Evolutionary conservation across 2,113 vertebrate genomes (phyloP).

Genomic region (Ceyx margarethae): DNA sequence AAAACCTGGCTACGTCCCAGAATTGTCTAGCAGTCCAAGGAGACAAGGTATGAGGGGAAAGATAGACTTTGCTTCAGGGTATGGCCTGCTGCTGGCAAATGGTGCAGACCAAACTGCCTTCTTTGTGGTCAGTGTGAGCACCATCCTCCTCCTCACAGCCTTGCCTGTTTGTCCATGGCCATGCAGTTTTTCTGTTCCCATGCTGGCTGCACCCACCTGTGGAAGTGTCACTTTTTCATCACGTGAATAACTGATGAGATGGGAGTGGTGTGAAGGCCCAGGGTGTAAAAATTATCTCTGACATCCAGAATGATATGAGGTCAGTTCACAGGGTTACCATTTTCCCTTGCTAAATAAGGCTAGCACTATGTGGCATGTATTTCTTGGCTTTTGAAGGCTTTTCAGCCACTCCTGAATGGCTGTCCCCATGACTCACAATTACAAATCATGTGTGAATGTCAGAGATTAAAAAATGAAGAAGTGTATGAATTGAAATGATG

Average conservation of each 20-base stretch:
- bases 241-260: background rate
- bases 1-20: background rate
- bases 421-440: background rate
- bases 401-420: background rate
- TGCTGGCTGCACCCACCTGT: background rate
- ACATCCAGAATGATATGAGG: background rate
- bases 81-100: background rate
- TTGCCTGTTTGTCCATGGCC: background rate
- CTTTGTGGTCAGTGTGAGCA: background rate
- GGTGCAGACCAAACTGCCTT: background rate
- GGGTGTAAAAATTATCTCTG: background rate
- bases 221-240: background rate
- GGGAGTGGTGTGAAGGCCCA: background rate
- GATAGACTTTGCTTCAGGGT: background rate
- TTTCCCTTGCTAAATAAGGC: background rate
- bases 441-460: background rate
- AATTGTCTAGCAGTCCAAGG: background rate
- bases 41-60: background rate
- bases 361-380: background rate
- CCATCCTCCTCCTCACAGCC: background rate
- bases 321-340: background rate
- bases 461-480: constrained; percentile 17
- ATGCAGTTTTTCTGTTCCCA: background rate
- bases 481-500: background rate
- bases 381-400: background rate